These are phyloP conservation scores for Stylophora pistillata DNA, from an alignment of 64 coral and sea anemone species.

Conservation along the genomic window DNA sequence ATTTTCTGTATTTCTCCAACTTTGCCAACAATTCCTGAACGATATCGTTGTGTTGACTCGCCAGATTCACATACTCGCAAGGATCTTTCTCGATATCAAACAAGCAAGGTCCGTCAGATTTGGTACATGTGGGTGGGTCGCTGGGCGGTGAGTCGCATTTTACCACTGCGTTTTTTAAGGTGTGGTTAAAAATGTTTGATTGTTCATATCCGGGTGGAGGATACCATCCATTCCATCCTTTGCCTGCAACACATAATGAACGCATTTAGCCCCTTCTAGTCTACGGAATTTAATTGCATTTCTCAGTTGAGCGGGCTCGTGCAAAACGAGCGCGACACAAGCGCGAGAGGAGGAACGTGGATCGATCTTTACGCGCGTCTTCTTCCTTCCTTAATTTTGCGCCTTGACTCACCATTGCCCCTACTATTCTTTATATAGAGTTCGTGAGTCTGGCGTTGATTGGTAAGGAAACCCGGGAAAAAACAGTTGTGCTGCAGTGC, in stretches of 20 bases:
- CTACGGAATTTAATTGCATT: not conserved
- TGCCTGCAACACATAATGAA: not conserved
- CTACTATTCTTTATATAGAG: no score
- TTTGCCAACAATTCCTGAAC: not conserved
- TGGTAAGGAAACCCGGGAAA: no score
- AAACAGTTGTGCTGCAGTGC: no score
- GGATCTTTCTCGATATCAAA: slow-evolving; percentile 26
- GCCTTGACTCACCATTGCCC: no score
- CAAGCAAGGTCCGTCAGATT: not conserved
- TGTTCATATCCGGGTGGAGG: not conserved
- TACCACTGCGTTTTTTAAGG: slow-evolving; percentile 14
- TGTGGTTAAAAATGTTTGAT: not conserved
- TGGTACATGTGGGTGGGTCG: not conserved
- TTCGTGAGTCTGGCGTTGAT: no score
- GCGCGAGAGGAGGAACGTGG: no score
- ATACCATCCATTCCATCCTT: slow-evolving; percentile 26
- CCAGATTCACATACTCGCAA: slow-evolving; percentile 10
- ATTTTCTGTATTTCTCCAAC: not conserved
- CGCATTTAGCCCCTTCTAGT: not conserved
- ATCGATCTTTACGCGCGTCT: no score
- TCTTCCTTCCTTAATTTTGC: no score
- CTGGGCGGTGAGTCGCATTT: not conserved
- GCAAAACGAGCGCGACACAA: no score
- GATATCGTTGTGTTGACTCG: not conserved
- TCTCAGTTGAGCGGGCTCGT: not conserved